phyloP scores from a whole-genome alignment of 2,797 vertebrate species.

The Buphagus erythrorhynchus region DNA sequence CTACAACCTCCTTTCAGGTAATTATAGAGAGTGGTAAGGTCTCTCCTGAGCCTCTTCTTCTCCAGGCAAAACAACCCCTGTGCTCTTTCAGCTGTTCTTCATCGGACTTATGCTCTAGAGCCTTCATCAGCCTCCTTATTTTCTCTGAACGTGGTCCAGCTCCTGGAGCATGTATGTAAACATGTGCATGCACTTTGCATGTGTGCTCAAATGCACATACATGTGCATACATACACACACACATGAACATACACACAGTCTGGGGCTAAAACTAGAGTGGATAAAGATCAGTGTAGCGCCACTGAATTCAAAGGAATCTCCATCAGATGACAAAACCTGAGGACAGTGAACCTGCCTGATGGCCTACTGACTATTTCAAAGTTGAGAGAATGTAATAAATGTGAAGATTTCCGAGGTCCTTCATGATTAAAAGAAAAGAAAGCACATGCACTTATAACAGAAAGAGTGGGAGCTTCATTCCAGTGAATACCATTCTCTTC shows the following conservation, averaged over 20 bases:
- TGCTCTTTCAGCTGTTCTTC: not conserved
- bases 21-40: not conserved
- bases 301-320: not conserved
- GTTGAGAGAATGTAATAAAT: not conserved
- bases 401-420: not conserved
- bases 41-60: not conserved
- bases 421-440: not conserved
- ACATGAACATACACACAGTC: not conserved
- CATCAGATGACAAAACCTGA: not conserved
- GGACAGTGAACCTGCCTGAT: not conserved
- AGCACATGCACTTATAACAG: not conserved
- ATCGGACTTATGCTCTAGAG: not conserved
- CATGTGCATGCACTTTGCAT: fast-evolving
- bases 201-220: fast-evolving
- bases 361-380: not conserved
- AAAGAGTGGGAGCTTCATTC: not conserved
- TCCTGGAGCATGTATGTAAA: not conserved
- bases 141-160: not conserved
- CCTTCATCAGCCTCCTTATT: not conserved
- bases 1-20: not conserved
- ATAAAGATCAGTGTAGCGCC: not conserved
- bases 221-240: fast-evolving
- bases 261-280: not conserved
- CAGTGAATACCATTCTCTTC: not conserved
- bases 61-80: not conserved